Base-by-base conservation (phyloP, 1,140 invertebrate species). In the Carposina sasakii region DNA sequence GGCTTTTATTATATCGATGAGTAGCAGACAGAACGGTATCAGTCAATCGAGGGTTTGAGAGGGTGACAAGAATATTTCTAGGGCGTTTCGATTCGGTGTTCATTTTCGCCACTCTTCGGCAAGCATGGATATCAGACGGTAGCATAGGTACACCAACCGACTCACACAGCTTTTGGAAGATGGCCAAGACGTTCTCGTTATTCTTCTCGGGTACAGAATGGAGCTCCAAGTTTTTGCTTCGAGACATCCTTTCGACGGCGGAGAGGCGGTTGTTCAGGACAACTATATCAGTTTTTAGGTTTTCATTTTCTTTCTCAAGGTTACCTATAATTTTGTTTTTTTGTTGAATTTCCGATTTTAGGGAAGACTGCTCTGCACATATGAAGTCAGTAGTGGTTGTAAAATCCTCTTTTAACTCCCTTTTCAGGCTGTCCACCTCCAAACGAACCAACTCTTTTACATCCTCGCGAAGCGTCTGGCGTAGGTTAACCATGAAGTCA, bases 51-150 rank as follows among this genome's bases (percentile, higher is more conserved):
- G n/a, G n/a, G n/a, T n/a, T n/a, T n/a, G n/a, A n/a, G n/a, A n/a
- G n/a, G n/a, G 2, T 31, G 2, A 19, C 16, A 45, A 45, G 13
- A 26, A 37, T 52, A 39, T 49, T 49, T n/a, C n/a, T n/a, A n/a
- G n/a, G n/a, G n/a, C n/a, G n/a, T n/a, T n/a, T n/a, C n/a, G n/a
- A n/a, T n/a, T n/a, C n/a, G n/a, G 41, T 19, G 15, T 23, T 16
- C 19, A 23, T 2, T 23, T 46, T 46, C 8, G 43, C 43, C 43
- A 46, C 43, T 22, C 43, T 31, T 1, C 43, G 43, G 31, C 43
- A 46, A n/a, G 43, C 21, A 15, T 1, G 33, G 12, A 46, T 31
- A 6, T 33, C 30, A 13, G n/a, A 10, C 10, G 21, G 30, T 1
- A 19, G 3, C 1, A 46, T 21, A 0, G 43, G 43, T 12, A 34